Evolutionary conservation across 2,797 vertebrate species (phyloP).

Genomic region (Gymnodraco acuticeps): DNA sequence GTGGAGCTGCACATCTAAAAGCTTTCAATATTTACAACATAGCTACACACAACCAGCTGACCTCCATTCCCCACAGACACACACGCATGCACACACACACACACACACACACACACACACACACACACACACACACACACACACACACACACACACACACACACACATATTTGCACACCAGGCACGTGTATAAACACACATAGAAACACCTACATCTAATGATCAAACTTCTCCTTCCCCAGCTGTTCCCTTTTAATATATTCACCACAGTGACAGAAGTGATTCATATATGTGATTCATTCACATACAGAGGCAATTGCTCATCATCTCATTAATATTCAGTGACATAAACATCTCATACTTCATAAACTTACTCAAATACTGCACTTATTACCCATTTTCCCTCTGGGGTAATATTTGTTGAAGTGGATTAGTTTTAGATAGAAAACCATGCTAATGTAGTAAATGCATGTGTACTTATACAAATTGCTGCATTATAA

Average conservation of each 20-base stretch:
- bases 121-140: conserved; percentile 18
- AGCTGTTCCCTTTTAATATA: conserved; percentile 64
- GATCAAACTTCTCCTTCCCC: conserved; percentile 52
- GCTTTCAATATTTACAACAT: not conserved
- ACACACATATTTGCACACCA: conserved; percentile 19
- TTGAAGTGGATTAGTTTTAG: conserved; percentile 63
- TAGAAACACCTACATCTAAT: conserved; percentile 36
- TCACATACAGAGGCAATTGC: conserved; percentile 64
- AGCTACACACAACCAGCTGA: conserved; percentile 16
- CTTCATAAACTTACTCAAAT: conserved; percentile 76
- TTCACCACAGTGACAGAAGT: conserved; percentile 51
- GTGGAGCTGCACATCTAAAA: too few species aligned
- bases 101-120: conserved; percentile 8
- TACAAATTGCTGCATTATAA: conserved; percentile 63
- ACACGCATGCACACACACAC: conserved; percentile 16
- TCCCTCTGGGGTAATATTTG: conserved; percentile 64
- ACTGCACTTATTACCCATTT: conserved; percentile 64
- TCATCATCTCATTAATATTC: conserved; percentile 81
- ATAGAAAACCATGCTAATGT: conserved; percentile 52
- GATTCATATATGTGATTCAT: conserved; percentile 76
- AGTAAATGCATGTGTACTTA: conserved; percentile 63
- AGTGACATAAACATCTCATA: conserved; percentile 77
- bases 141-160: conserved; percentile 6
- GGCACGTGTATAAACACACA: not conserved
- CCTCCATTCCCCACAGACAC: conserved; percentile 20